A percentile compares a stretch with the other conserved stretches of the same genome.
Evolutionary conservation across 2,888 invertebrate species (phyloP).

Genomic region (Drymonia ruficornis): DNA sequence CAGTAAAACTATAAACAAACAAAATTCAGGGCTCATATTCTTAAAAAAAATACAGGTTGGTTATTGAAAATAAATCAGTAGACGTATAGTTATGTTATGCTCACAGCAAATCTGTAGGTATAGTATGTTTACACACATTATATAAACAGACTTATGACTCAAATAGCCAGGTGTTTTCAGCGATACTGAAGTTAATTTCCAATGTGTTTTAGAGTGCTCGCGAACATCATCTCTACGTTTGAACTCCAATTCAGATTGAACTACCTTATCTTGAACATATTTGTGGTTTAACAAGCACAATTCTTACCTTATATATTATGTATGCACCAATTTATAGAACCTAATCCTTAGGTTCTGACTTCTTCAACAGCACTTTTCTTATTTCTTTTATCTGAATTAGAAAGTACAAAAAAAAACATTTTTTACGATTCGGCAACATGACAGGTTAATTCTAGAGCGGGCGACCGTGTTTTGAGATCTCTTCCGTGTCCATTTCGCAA

Average conservation of each 20-base stretch:
- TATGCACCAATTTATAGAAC: too few species aligned
- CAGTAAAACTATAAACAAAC: too few species aligned
- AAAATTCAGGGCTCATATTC: neutral
- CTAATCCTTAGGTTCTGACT: too few species aligned
- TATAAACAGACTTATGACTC: neutral
- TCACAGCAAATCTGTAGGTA: neutral
- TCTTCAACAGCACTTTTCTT: too few species aligned
- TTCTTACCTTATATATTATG: too few species aligned
- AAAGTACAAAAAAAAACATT: neutral
- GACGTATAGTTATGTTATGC: too few species aligned
- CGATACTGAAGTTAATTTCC: neutral
- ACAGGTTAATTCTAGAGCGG: slow-evolving; percentile 44
- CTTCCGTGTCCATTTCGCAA: slow-evolving; percentile 65
- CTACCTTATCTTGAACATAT: neutral
- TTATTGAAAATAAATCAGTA: too few species aligned
- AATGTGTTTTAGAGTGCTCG: neutral
- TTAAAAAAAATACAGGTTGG: too few species aligned
- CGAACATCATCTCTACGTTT: neutral
- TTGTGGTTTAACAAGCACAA: neutral
- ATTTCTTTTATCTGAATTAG: too few species aligned
- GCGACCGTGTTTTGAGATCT: slow-evolving; percentile 34
- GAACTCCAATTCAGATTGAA: neutral
- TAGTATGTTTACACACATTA: neutral
- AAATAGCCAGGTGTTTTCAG: slow-evolving; percentile 1
- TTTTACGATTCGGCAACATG: slow-evolving; percentile 16